Base-by-base conservation (phyloP, 1,140 invertebrate genomes). In the Megalonaias nervosa region DNA sequence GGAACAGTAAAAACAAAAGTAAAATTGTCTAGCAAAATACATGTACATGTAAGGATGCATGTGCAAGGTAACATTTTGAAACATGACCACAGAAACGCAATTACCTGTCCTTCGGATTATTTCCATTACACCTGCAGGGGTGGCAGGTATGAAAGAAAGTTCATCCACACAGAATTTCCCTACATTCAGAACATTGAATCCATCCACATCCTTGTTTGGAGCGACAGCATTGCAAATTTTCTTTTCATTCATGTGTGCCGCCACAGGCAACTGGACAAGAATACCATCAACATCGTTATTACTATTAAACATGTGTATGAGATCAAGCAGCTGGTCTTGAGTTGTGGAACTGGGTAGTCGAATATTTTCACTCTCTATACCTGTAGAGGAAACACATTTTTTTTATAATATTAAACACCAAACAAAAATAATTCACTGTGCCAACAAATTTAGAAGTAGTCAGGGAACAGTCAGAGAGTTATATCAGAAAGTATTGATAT, bases 161-260 rank as follows among this genome's bases (percentile, higher is more conserved):
- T 94, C 94, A 88, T 96, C 95, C 21, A 94, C 88, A 80, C 94
- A 94, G 31, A 97, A 90, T 79, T 93, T 93, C 57, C 90, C 90
- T 55, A 91, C 84, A 75, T 90, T 90, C 16, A 90, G 74, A 13
- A 88, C 79, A 80, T 89, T 84, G 84, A 98, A 97, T 55, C 97
- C 97, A 92, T 98, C 97, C 1, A 98, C 96, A 93, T 98, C 97
- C 91, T 98, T 98, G 1, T 92, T 90, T 1, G 95, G 95, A 59
- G 91, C 88, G 0, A 98, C 94, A 11, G 95, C 93, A 92, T 97
- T 95, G 86, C 95, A 96, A 4, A 97, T 92, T 84, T 91, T 93
- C 84, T 94, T 92, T 56, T 88, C 87, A 57, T 73, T 83, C 17
- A 97, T 95, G 77, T 94, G 93, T 4, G 92, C 88, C 0, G 96